Evolutionary conservation across 2,797 vertebrate species (phyloP).

Genomic region (Myotis myotis): DNA sequence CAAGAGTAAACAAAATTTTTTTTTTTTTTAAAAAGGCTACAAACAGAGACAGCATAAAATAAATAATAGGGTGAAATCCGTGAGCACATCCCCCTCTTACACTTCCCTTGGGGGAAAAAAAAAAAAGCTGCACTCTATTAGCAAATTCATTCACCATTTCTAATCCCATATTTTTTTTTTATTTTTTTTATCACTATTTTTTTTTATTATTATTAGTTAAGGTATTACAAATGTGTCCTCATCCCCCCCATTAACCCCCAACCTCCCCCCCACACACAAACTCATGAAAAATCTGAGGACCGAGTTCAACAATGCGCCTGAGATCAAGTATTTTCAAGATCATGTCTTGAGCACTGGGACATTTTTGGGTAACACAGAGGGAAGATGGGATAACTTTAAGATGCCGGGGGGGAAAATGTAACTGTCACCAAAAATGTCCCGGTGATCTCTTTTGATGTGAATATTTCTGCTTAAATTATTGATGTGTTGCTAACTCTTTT

Average conservation of each 20-base stretch:
- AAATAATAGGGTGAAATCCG: constrained; percentile 71
- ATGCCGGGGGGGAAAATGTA: neutral
- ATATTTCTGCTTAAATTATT: neutral
- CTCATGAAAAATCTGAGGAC: constrained; percentile 40
- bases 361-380: neutral
- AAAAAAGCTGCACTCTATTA: constrained; percentile 45
- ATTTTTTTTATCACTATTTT: no score
- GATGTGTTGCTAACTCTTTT: neutral
- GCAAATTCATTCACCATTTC: constrained; percentile 62
- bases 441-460: neutral
- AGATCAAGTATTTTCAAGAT: constrained; percentile 2
- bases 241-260: no score
- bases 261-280: no score
- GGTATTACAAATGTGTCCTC: no score
- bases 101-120: neutral
- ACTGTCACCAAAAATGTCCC: neutral
- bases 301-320: neutral
- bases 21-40: no score
- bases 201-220: no score
- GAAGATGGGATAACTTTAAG: neutral
- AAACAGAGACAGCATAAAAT: constrained; percentile 80
- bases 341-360: no score
- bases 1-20: constrained; percentile 86
- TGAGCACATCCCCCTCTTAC: neutral
- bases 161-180: constrained; percentile 64